phyloP scores from a whole-genome alignment of 1,140 invertebrate genomes.

The Lepidurus packardi region DNA sequence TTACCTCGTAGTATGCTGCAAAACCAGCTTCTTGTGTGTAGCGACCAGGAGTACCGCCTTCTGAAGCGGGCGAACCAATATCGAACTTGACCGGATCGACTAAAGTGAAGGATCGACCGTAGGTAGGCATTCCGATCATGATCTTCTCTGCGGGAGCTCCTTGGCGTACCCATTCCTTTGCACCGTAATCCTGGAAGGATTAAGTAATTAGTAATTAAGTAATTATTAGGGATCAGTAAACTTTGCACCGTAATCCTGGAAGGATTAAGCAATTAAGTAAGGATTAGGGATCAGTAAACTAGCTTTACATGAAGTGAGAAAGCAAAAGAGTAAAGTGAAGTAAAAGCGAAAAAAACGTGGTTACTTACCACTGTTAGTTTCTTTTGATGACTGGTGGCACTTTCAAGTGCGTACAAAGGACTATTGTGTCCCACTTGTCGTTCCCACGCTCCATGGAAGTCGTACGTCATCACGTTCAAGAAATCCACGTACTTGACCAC shows the following conservation, averaged over 20 bases:
- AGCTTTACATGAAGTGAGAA: background rate
- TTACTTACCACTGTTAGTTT: slow-evolving; percentile 76
- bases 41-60: slow-evolving; percentile 72
- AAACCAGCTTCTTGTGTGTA: slow-evolving; percentile 84
- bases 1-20: slow-evolving; percentile 86
- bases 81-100: slow-evolving; percentile 80
- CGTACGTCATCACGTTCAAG: slow-evolving; percentile 92
- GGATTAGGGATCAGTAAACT: background rate
- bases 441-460: slow-evolving; percentile 91
- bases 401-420: slow-evolving; percentile 79
- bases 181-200: slow-evolving; percentile 70
- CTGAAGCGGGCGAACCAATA: slow-evolving; percentile 82
- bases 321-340: slow-evolving; percentile 27
- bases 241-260: slow-evolving; percentile 76
- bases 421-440: slow-evolving; percentile 86
- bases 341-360: slow-evolving; percentile 25
- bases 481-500: slow-evolving; percentile 90
- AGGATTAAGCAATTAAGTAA: background rate
- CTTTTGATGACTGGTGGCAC: slow-evolving; percentile 80
- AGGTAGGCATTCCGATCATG: slow-evolving; percentile 84
- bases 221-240: background rate
- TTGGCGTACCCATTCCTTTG: slow-evolving; percentile 83
- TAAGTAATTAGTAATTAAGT: slow-evolving; percentile 23
- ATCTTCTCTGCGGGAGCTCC: slow-evolving; percentile 92
- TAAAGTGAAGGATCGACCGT: slow-evolving; percentile 90